phyloP scores from a whole-genome alignment of 1,140 invertebrate species.

The Hylaeus anthracinus region DNA sequence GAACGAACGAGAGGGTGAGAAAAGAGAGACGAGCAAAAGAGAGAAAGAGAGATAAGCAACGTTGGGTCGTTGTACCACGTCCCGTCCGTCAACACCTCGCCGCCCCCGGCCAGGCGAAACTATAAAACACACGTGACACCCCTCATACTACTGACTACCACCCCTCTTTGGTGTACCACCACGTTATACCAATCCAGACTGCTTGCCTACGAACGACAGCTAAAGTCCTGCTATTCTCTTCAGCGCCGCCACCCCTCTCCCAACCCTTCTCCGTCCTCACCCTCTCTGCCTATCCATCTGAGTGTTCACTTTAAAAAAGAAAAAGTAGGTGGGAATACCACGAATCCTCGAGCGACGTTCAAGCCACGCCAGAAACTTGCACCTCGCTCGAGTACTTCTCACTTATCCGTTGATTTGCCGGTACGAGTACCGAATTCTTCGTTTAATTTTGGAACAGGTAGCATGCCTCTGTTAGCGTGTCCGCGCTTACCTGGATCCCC shows the following conservation, averaged over 20 bases:
- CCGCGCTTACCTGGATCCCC: too few species aligned
- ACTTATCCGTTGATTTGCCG: conserved; percentile 46
- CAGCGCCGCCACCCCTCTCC: background rate
- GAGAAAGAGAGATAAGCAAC: conserved; percentile 57
- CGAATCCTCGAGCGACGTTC: conserved; percentile 33
- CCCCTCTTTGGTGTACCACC: conserved; percentile 61
- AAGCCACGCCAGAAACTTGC: conserved; percentile 35
- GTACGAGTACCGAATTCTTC: background rate
- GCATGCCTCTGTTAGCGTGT: background rate
- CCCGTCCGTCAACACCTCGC: conserved; percentile 78
- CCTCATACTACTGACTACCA: conserved; percentile 58
- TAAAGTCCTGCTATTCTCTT: conserved; percentile 40
- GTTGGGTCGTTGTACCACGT: conserved; percentile 76
- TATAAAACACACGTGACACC: conserved; percentile 79
- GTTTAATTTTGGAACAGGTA: background rate
- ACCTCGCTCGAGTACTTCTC: conserved; percentile 31
- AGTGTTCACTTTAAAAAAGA: conserved; percentile 28
- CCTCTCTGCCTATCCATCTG: conserved; percentile 18
- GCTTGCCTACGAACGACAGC: conserved; percentile 51
- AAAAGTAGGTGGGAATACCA: background rate
- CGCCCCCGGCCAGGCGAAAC: conserved; percentile 72
- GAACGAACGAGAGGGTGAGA: conserved; percentile 61
- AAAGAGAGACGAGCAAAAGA: conserved; percentile 46
- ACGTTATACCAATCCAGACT: conserved; percentile 61
- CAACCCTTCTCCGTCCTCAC: background rate